phyloP scores from a whole-genome alignment of 2,113 vertebrate species.

The Cololabis saira region DNA sequence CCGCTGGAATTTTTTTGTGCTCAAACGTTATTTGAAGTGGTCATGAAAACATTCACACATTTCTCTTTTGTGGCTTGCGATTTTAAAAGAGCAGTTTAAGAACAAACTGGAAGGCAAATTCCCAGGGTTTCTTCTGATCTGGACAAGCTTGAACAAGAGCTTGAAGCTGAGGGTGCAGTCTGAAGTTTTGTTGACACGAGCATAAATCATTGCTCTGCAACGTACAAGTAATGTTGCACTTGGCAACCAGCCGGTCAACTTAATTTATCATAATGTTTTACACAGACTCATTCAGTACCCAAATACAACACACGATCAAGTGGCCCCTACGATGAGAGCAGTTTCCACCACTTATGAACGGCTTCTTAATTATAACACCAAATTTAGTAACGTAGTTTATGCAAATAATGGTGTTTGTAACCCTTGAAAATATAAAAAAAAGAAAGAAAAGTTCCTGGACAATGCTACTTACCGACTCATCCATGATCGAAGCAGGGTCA shows the following conservation, averaged over 20 bases:
- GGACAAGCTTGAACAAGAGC: constrained; percentile 21
- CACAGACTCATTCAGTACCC: background rate
- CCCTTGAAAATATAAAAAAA: background rate
- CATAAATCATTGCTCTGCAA: constrained; percentile 10
- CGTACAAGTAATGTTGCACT: constrained; percentile 32
- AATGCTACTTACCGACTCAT: constrained; percentile 91
- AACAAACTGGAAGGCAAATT: background rate
- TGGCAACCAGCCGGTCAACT: constrained; percentile 22
- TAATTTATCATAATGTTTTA: constrained; percentile 21
- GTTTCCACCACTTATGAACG: too few relatives aligned
- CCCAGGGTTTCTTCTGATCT: background rate
- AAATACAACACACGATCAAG: background rate
- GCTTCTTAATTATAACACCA: too few relatives aligned
- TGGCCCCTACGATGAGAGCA: too few relatives aligned
- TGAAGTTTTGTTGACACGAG: constrained; percentile 25
- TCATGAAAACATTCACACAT: background rate
- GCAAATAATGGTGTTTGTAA: background rate
- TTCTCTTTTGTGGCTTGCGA: background rate
- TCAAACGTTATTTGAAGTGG: too few relatives aligned
- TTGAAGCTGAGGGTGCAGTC: constrained; percentile 2
- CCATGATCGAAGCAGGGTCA: constrained; percentile 99
- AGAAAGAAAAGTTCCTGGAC: background rate
- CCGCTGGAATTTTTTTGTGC: too few relatives aligned
- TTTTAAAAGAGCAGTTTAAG: background rate
- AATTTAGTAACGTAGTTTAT: too few relatives aligned